Conservation (phyloP, 2,113 vertebrate species). For the Ciconia boyciana region DNA sequence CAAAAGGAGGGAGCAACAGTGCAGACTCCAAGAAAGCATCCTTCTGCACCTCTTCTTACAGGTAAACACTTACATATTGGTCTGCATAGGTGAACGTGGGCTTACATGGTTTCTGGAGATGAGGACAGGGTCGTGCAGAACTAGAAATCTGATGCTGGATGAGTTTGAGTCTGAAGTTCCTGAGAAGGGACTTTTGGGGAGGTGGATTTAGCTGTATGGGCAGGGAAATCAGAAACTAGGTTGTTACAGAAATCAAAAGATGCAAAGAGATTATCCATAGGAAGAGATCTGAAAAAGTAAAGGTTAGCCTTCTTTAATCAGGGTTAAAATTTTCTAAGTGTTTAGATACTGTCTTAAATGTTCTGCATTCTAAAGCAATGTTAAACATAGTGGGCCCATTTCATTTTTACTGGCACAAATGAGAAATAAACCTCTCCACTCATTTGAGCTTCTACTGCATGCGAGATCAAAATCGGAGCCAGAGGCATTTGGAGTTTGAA, state of each 20-base stretch:
- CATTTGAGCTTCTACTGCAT: neutral
- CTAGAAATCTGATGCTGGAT: neutral
- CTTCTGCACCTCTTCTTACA: neutral
- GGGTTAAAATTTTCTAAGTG: neutral
- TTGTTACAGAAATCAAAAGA: neutral
- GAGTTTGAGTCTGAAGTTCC: neutral
- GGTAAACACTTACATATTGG: neutral
- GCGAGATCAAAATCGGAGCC: constrained; percentile 54
- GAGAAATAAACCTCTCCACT: constrained; percentile 25
- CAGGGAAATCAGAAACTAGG: neutral
- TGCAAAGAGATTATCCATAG: neutral
- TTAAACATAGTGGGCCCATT: neutral
- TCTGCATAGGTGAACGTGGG: neutral
- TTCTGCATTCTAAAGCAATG: neutral
- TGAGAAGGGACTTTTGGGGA: neutral
- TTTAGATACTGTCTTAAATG: neutral
- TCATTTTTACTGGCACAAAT: constrained; percentile 23
- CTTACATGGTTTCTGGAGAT: neutral
- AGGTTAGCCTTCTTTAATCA: neutral
- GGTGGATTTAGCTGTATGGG: neutral
- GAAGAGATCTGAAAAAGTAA: neutral
- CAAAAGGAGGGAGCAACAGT: neutral
- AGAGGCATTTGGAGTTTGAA: constrained; percentile 53
- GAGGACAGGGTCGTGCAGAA: neutral
- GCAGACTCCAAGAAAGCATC: neutral